These are phyloP conservation scores for Cyclophora albipunctata DNA, from an alignment of 2,888 invertebrate species.

Conservation along the genomic window DNA sequence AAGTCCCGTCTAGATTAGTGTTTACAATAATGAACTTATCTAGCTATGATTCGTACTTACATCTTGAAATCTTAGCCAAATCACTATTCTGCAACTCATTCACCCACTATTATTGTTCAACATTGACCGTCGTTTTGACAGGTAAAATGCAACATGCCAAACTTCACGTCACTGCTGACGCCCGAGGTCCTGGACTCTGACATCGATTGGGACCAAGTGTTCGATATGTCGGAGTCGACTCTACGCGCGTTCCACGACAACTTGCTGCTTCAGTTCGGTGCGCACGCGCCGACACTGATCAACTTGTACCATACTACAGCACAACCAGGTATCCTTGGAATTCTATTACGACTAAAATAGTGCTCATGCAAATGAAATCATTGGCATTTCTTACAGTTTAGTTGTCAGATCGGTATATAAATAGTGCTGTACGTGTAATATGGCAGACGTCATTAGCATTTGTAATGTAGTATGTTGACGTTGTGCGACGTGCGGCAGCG, in stretches of 20 bases:
- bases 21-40: too few relatives aligned
- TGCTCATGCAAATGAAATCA: too few relatives aligned
- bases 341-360: too few relatives aligned
- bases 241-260: conserved; percentile 77
- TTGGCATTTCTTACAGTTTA: too few relatives aligned
- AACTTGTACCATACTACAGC: conserved; percentile 55
- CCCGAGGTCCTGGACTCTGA: conserved; percentile 61
- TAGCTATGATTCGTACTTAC: too few relatives aligned
- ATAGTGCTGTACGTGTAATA: too few relatives aligned
- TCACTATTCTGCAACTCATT: too few relatives aligned
- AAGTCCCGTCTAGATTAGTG: too few relatives aligned
- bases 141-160: conserved; percentile 65
- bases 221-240: conserved; percentile 64
- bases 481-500: conserved; percentile 19
- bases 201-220: conserved; percentile 77
- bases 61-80: not conserved
- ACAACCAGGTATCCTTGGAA: conserved; percentile 52
- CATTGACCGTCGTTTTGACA: conserved; percentile 14
- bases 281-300: conserved; percentile 76
- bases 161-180: conserved; percentile 60
- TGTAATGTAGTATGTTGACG: not conserved
- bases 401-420: too few relatives aligned
- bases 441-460: too few relatives aligned
- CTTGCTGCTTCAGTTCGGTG: conserved; percentile 76
- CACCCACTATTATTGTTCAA: too few relatives aligned